These are phyloP conservation scores for Gorsachius magnificus DNA, from an alignment of 2,797 vertebrate species.

Conservation along the genomic window DNA sequence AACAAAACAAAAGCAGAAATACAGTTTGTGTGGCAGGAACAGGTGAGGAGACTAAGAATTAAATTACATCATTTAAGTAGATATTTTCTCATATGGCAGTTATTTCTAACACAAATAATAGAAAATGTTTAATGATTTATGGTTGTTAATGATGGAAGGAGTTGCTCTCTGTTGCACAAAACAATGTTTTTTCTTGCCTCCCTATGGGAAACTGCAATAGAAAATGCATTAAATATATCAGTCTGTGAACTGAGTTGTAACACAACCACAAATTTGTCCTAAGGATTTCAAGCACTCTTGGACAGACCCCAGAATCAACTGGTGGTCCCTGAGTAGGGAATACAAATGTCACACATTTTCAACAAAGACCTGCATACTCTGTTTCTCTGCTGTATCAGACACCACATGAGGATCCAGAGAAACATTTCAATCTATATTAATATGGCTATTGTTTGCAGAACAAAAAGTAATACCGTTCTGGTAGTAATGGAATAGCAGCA, in stretches of 20 bases:
- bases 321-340: not conserved
- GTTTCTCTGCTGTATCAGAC: not conserved
- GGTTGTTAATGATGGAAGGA: not conserved
- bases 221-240: not conserved
- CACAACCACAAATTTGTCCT: not conserved
- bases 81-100: not conserved
- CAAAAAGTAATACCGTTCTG: not conserved
- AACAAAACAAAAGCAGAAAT: not conserved
- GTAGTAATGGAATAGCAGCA: not conserved
- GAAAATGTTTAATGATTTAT: not conserved
- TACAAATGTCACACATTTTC: not conserved
- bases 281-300: not conserved
- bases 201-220: not conserved
- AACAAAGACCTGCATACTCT: not conserved
- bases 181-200: not conserved
- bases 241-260: not conserved
- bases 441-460: not conserved
- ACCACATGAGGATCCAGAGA: not conserved
- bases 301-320: not conserved
- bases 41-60: not conserved
- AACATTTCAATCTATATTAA: not conserved
- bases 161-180: not conserved
- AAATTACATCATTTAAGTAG: not conserved
- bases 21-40: not conserved
- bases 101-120: slow-evolving; percentile 11